Evolutionary conservation across 2,113 vertebrate genomes (phyloP).

Genomic region (Marmota flaviventris): DNA sequence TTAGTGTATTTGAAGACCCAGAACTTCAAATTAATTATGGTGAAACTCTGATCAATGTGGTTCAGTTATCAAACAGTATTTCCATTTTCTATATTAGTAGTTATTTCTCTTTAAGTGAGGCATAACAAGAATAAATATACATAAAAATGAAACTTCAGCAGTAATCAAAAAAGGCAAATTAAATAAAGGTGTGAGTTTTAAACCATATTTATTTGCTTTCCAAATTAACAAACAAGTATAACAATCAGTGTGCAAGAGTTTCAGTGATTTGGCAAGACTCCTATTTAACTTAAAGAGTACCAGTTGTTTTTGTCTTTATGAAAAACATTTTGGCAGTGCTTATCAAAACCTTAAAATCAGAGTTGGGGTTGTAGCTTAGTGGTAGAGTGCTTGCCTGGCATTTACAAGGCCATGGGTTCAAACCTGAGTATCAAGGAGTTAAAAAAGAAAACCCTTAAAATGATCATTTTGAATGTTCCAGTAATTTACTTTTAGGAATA

Average conservation of each 20-base stretch:
- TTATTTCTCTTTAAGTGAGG: not conserved
- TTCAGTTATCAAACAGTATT: not conserved
- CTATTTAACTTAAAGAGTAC: not conserved
- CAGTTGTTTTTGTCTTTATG: not conserved
- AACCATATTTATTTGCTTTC: not conserved
- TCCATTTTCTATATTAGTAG: not conserved
- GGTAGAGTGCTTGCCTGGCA: no score
- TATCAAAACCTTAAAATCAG: not conserved
- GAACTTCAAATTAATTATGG: not conserved
- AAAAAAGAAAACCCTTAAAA: not conserved
- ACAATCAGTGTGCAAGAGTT: not conserved
- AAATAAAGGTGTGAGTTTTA: not conserved
- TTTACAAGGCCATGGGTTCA: no score
- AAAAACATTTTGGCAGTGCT: constrained; percentile 29
- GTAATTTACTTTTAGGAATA: constrained; percentile 27
- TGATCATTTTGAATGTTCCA: not conserved
- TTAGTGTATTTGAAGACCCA: not conserved
- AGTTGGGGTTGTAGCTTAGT: no score
- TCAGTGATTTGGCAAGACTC: not conserved
- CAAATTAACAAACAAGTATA: constrained; percentile 15
- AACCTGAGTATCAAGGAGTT: no score
- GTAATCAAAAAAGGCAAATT: constrained; percentile 52
- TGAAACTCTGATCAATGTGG: not conserved
- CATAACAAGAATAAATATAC: not conserved
- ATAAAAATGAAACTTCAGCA: not conserved